Evolutionary conservation across 2,113 vertebrate species (phyloP).

Genomic region (Crotophaga sulcirostris): DNA sequence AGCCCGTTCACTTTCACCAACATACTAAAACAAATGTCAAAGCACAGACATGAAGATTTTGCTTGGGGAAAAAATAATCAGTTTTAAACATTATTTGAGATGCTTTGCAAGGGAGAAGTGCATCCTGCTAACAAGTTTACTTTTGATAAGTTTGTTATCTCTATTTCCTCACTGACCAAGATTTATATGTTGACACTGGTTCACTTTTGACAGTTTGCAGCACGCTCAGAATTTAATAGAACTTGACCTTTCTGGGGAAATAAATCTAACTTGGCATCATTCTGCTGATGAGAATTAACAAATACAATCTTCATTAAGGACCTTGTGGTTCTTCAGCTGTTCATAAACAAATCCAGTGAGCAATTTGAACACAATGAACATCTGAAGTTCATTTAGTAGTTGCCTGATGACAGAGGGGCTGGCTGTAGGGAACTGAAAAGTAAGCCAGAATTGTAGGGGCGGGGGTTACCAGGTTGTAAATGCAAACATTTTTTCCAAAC

Average conservation of each 20-base stretch:
- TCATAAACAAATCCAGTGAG: not conserved
- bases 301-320: not conserved
- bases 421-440: not conserved
- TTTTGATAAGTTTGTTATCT: not conserved
- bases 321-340: not conserved
- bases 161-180: not conserved
- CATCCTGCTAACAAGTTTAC: not conserved
- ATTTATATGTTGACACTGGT: not conserved
- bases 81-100: not conserved
- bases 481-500: not conserved
- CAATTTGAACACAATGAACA: not conserved
- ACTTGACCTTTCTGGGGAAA: not conserved
- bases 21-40: constrained; percentile 79
- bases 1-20: constrained; percentile 94
- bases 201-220: not conserved
- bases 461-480: not conserved
- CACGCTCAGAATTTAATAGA: not conserved
- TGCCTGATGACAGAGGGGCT: not conserved
- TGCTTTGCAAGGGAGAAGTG: not conserved
- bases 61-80: rapidly evolving
- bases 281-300: not conserved
- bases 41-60: not conserved
- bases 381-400: not conserved
- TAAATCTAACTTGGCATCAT: not conserved
- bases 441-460: not conserved